These are phyloP conservation scores for Kuschelorhynchus macadamiae DNA, from an alignment of 2,888 invertebrate species.

Conservation along the genomic window DNA sequence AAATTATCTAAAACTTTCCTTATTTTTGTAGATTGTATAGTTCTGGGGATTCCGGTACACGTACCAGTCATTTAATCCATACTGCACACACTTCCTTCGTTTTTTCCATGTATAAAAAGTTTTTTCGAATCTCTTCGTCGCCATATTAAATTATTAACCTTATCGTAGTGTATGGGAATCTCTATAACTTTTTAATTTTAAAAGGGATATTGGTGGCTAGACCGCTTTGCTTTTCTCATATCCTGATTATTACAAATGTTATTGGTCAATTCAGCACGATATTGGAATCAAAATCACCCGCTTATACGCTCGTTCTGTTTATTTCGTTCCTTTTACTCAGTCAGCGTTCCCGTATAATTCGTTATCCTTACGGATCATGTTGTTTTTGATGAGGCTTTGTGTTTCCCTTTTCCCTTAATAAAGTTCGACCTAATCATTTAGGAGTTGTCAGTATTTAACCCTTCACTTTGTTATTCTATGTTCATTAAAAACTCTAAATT, in stretches of 20 bases:
- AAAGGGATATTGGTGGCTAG: slow-evolving; percentile 40
- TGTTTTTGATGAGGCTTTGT: slow-evolving; percentile 15
- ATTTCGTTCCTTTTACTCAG: slow-evolving; percentile 30
- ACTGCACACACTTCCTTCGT: too few species aligned
- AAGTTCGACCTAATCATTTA: slow-evolving; percentile 14
- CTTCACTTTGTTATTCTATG: slow-evolving; percentile 5
- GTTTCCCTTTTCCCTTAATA: slow-evolving; percentile 6
- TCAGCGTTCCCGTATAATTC: slow-evolving; percentile 21
- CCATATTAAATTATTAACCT: background rate
- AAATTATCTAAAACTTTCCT: too few species aligned
- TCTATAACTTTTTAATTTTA: slow-evolving; percentile 42
- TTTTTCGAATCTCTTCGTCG: too few species aligned
- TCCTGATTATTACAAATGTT: slow-evolving; percentile 46
- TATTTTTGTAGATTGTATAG: too few species aligned
- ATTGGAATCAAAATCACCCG: slow-evolving; percentile 42
- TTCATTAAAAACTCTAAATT: slow-evolving; percentile 6
- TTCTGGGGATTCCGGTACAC: too few species aligned
- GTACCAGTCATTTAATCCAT: too few species aligned
- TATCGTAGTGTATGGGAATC: background rate
- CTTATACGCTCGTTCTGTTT: slow-evolving; percentile 24
- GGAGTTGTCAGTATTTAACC: slow-evolving; percentile 8
- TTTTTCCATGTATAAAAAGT: too few species aligned
- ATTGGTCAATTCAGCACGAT: slow-evolving; percentile 46
- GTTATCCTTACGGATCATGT: slow-evolving; percentile 16
- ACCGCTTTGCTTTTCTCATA: slow-evolving; percentile 42